These are phyloP conservation scores for Xyrauchen texanus DNA, from an alignment of 2,113 vertebrate genomes.

Conservation along the genomic window DNA sequence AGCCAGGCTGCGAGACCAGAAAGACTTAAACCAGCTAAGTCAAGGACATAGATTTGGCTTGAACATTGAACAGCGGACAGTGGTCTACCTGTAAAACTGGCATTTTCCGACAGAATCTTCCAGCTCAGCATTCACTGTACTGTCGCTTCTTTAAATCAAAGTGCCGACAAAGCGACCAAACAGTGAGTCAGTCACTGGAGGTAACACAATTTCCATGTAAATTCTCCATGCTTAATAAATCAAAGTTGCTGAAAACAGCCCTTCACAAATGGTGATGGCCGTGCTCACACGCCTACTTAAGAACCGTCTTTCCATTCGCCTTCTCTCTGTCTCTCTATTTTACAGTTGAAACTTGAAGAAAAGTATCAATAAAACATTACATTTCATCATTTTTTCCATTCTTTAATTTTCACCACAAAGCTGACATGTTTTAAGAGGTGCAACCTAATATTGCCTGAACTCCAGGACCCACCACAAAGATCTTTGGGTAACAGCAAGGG, in stretches of 20 bases:
- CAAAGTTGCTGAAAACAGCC: slow-evolving; percentile 39
- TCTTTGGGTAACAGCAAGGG: slow-evolving; percentile 77
- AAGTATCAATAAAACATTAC: slow-evolving; percentile 68
- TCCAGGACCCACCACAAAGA: slow-evolving; percentile 81
- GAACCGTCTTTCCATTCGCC: slow-evolving; percentile 42
- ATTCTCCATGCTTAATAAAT: slow-evolving; percentile 60
- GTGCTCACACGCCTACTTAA: slow-evolving; percentile 37
- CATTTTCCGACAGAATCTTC: slow-evolving; percentile 19
- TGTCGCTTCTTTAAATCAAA: too few relatives aligned
- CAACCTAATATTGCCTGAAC: slow-evolving; percentile 82
- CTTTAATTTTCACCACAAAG: slow-evolving; percentile 79
- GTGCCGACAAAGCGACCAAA: slow-evolving; percentile 38
- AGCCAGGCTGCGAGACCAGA: too few relatives aligned
- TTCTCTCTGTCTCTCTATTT: slow-evolving; percentile 56
- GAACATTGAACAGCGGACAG: too few relatives aligned
- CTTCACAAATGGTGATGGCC: slow-evolving; percentile 42
- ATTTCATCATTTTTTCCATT: slow-evolving; percentile 79
- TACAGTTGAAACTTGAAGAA: slow-evolving; percentile 62
- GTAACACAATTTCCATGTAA: slow-evolving; percentile 44
- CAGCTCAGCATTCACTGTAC: slow-evolving; percentile 2
- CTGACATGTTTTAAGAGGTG: slow-evolving; percentile 81
- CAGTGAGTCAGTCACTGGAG: slow-evolving; percentile 35
- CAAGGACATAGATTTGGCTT: too few relatives aligned
- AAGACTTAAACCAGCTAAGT: too few relatives aligned
- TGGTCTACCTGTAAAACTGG: slow-evolving; percentile 9